Base-by-base conservation (phyloP, 2,888 invertebrate genomes). In the Protophormia terraenovae region DNA sequence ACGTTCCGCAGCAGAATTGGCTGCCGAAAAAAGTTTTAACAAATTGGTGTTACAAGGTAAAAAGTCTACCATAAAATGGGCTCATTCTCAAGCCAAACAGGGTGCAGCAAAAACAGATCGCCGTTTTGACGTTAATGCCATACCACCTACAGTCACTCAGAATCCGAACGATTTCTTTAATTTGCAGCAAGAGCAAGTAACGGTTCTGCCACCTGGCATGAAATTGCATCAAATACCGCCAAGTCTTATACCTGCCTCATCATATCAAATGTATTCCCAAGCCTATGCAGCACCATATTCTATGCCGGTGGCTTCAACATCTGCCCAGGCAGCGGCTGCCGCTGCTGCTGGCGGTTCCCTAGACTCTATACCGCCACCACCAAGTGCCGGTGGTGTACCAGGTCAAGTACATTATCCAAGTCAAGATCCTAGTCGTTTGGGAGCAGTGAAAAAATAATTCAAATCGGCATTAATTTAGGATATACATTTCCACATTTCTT, bases 1-100 rank as follows among this genome's bases (percentile, higher is more conserved):
- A 6, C 94, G 99, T 77, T 94, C 94, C 66, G 96, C 98, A 0
- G 97, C 99, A 0, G 99, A 99, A 92, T 94, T 96, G 87, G 99
- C 99, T 0, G 98, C 98, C 0, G 98, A 98, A 89, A 96, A 97
- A 90, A 97, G 98, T 0, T 99, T 99, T 92, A 99, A 99, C 91
- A 98, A 99, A 90, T 93, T 99, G 35, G 94, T 95, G 2, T 93
- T 95, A 22, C 96, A 97, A 41, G 98, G 98, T 0, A 95, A 98
- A 86, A 94, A 98, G 64, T 94, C 99, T 1, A 98, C 98, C n/a
- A 98, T 99, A 86, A 98, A 99, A 91, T 99, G 99, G 99, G 99
- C 99, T 0, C 96, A 98, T 89, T 98, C 98, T 0, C 99, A 99
- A 93, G 98, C 96, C 1, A 94, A 95, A 62, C 94, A 95, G 84